phyloP scores from a whole-genome alignment of 2,113 vertebrate species.

The Periophthalmus modestus region DNA sequence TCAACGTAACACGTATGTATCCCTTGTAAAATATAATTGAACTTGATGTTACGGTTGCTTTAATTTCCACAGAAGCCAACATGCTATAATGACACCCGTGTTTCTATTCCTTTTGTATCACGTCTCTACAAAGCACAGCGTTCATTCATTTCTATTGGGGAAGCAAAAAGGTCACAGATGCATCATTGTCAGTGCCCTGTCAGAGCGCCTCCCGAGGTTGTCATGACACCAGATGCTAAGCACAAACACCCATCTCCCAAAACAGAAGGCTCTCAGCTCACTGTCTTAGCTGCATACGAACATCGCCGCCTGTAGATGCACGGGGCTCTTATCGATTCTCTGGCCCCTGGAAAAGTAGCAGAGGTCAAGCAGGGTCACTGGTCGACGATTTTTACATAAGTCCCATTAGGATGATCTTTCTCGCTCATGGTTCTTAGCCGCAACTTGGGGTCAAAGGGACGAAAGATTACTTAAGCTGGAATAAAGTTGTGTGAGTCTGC shows the following conservation, averaged over 20 bases:
- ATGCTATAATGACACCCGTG: conserved; percentile 19
- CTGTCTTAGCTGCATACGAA: conserved; percentile 10
- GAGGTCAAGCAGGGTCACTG: conserved; percentile 3
- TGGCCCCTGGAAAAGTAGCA: neutral
- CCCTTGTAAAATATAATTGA: no score
- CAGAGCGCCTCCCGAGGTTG: conserved; percentile 39
- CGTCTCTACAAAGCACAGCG: conserved; percentile 8
- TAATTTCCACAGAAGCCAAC: neutral
- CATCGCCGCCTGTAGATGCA: neutral
- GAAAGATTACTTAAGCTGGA: conserved; percentile 8
- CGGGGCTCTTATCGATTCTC: neutral
- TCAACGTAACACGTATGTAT: no score
- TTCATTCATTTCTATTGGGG: conserved; percentile 55
- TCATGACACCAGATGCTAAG: conserved; percentile 45
- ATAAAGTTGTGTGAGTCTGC: neutral
- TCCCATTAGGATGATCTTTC: conserved; percentile 11
- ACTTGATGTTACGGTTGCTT: neutral
- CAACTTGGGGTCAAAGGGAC: conserved; percentile 24
- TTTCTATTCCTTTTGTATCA: conserved; percentile 31
- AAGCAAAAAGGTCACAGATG: conserved; percentile 68
- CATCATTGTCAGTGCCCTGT: conserved; percentile 52
- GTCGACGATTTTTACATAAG: neutral
- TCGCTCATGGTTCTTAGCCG: neutral
- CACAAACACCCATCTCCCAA: conserved; percentile 9
- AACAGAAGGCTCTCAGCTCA: conserved; percentile 3